Evolutionary conservation across 2,797 vertebrate genomes (phyloP), one percentile per base, ranked within the genome.

Genomic region (Sebastiscus albofasciatus): DNA sequence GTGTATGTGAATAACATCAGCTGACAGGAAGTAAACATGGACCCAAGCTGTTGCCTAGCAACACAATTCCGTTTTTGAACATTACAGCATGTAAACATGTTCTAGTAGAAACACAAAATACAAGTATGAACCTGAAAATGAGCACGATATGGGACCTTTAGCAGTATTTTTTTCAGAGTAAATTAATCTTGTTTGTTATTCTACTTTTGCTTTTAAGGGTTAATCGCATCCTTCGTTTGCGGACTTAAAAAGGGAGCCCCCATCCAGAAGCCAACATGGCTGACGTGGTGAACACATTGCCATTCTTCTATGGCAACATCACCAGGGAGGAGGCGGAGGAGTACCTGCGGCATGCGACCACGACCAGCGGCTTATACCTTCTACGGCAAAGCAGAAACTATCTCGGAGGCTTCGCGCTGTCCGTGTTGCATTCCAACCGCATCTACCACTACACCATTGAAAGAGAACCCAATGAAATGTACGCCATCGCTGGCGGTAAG

Each of bases 361-460:
- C 39, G 33, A 55, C 4, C 36, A 93, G 39, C 4, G 93, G 94
- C 49, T 31, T 61, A 8, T 95, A 91, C 80, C 93, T 99, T 83
- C 93, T 99, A 9, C 95, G 98, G 8, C 98, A 99, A 90, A 99
- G 98, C 87, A 96, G 98, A 14, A 99, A 97, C 89, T 97, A 97
- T 83, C 92, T 99, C 6, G 98, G 98, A 0, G 97, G 98, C 69
- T 99, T 96, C 10, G 98, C 98, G 0, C 93, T 99, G 7, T 99
- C 98, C 0, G 95, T 99, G 90, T 94, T 96, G 0, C 76, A 95
- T 2, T 84, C 89, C 12, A 88, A 88, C 46, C 97, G 96, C 76
- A 97, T 94, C 61, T 97, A 97, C 93, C 98, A 99, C 90, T 99
- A 99, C 87, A 98, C 97, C 72, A 99, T 99, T 5, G 98, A 99